phyloP scores from a whole-genome alignment of 1,140 invertebrate species.

The Lepidotrigona ventralis region DNA sequence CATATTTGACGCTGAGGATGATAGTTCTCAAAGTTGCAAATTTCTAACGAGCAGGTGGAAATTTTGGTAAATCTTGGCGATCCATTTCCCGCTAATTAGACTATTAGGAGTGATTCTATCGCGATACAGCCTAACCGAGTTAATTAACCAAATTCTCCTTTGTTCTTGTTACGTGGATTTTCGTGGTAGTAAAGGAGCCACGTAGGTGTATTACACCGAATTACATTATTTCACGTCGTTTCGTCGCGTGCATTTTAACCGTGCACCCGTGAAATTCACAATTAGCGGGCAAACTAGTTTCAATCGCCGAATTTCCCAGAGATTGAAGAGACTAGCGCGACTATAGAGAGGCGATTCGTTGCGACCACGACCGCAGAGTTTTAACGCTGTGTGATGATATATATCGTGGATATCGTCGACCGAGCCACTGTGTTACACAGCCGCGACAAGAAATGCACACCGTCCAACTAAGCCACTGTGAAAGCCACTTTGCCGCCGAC shows the following conservation, averaged over 20 bases:
- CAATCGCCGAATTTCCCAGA: slow-evolving; percentile 14
- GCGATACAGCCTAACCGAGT: background rate
- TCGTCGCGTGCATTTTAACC: slow-evolving; percentile 23
- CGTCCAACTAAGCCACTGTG: background rate
- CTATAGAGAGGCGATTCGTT: background rate
- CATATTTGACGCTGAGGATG: background rate
- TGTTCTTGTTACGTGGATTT: background rate
- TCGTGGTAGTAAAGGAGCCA: no score
- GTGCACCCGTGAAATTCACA: background rate
- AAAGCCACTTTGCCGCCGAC: slow-evolving; percentile 28
- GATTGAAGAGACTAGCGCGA: background rate
- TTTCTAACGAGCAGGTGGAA: no score
- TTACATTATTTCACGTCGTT: slow-evolving; percentile 1
- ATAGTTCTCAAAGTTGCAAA: background rate
- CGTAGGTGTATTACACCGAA: background rate
- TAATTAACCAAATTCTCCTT: background rate
- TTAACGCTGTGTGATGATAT: background rate
- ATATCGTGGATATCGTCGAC: no score
- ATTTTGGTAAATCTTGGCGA: background rate
- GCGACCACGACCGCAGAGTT: background rate
- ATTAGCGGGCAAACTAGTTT: slow-evolving; percentile 14
- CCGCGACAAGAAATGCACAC: background rate
- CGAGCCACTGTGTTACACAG: no score
- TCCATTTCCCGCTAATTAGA: background rate
- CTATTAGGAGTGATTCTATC: background rate